Conservation (phyloP, 2,113 vertebrate species). For the Zapus hudsonius region DNA sequence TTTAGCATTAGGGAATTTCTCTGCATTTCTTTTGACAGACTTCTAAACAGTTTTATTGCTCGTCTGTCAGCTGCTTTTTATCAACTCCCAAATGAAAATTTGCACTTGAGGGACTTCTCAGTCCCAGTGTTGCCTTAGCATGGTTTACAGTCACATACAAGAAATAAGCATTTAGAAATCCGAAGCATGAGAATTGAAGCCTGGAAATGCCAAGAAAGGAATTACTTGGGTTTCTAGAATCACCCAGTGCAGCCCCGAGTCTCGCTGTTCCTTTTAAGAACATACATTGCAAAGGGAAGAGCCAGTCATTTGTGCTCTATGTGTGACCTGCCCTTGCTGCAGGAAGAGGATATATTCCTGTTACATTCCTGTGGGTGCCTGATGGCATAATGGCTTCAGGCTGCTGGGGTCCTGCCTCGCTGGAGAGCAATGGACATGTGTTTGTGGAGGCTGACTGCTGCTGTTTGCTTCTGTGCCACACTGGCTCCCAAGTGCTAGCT, state of each 20-base stretch:
- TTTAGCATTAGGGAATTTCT: neutral
- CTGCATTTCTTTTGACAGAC: neutral
- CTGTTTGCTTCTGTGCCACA: neutral
- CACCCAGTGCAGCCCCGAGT: rapidly evolving
- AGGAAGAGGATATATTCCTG: neutral
- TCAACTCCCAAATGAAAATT: neutral
- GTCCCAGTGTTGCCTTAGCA: neutral
- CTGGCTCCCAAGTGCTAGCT: neutral
- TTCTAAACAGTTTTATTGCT: neutral
- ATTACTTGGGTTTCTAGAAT: neutral
- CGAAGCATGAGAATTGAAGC: neutral
- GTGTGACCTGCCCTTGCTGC: neutral
- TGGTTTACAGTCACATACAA: neutral
- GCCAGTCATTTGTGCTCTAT: rapidly evolving
- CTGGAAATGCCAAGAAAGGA: neutral
- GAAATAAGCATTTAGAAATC: neutral
- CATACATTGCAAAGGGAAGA: neutral
- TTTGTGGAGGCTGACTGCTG: neutral
- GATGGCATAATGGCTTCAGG: neutral
- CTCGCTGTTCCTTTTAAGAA: neutral
- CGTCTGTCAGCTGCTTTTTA: neutral
- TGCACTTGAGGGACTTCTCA: neutral
- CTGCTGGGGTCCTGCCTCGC: neutral
- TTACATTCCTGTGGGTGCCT: neutral
- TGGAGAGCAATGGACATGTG: neutral